Evolutionary conservation across 2,113 vertebrate genomes (phyloP), one percentile per base, ranked within the genome.

Genomic region (Cottus gobio): DNA sequence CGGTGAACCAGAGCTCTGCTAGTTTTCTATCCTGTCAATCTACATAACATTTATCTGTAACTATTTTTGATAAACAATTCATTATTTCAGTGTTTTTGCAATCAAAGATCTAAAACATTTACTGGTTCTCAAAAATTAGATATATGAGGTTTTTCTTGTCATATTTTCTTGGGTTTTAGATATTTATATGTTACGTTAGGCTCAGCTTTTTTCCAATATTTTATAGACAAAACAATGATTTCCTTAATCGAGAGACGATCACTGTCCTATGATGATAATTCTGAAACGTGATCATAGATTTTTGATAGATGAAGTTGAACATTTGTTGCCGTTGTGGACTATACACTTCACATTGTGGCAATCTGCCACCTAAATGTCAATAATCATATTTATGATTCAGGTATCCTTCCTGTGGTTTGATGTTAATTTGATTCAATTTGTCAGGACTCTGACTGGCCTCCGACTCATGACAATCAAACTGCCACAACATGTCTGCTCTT

Each of bases 401-500:
- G 11, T 54, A 54, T 30, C 34, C 18, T 54, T 63, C 57, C 3
- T 76, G 26, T 46, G 36, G 48, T 76, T 66, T 76, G 2, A 75
- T 66, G 13, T 26, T 34, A 18, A 12, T 67, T 39, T 56, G 11
- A 70, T 39, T 62, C 0, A 39, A 62, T 62, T 62, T n/a, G 30
- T 60, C 65, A 62, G 20, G n/a, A 9, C 9, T 50, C 54, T 44
- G 2, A 54, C 50, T 39, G 13, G 37, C 39, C 20, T 28, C 13
- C 20, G 12, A 12, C 26, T 11, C 11, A 52, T 48, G 20, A 66
- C 73, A n/a, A n/a, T 39, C 36, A 56, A 58, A 46, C 63, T 20
- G 10, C 37, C 7, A 31, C 39, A 31, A 30, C 52, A 50, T 4
- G 50, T 22, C 64, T 86, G 78, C 42, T 64, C 57, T 79, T 82